A percentile compares a stretch with the other conserved stretches of the same genome.
phyloP scores from a whole-genome alignment of 2,113 vertebrate genomes.

The Nettapus auritus region DNA sequence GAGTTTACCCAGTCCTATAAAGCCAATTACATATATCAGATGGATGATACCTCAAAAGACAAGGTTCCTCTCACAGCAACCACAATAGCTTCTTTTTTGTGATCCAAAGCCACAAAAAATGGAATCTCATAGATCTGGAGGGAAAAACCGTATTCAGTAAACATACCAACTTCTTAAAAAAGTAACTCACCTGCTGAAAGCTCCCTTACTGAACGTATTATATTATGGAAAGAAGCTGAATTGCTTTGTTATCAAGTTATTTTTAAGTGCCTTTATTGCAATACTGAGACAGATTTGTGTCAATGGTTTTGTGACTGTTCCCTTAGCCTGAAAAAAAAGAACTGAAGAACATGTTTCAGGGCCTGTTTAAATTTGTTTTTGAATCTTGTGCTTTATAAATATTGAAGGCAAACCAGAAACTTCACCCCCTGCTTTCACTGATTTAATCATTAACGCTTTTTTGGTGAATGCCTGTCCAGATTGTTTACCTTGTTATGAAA shows the following conservation, averaged over 20 bases:
- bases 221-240: neutral
- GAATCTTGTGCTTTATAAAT: neutral
- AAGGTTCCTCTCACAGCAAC: slow-evolving; percentile 95
- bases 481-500: slow-evolving; percentile 92
- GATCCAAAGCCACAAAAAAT: slow-evolving; percentile 94
- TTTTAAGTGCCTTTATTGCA: neutral
- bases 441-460: neutral
- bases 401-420: neutral
- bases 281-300: neutral
- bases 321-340: neutral
- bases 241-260: neutral
- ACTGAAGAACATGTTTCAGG: neutral
- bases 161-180: neutral
- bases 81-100: slow-evolving; percentile 90
- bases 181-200: neutral
- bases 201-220: neutral
- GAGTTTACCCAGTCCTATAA: neutral
- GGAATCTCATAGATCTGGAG: slow-evolving; percentile 95
- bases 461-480: neutral
- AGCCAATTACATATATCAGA: neutral
- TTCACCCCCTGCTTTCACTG: neutral
- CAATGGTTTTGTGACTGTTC: neutral
- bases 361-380: neutral
- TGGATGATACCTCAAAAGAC: slow-evolving; percentile 86
- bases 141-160: neutral